Evolutionary conservation across 2,113 vertebrate genomes (phyloP), one percentile per base, ranked within the genome.

Genomic region (Lagopus muta): DNA sequence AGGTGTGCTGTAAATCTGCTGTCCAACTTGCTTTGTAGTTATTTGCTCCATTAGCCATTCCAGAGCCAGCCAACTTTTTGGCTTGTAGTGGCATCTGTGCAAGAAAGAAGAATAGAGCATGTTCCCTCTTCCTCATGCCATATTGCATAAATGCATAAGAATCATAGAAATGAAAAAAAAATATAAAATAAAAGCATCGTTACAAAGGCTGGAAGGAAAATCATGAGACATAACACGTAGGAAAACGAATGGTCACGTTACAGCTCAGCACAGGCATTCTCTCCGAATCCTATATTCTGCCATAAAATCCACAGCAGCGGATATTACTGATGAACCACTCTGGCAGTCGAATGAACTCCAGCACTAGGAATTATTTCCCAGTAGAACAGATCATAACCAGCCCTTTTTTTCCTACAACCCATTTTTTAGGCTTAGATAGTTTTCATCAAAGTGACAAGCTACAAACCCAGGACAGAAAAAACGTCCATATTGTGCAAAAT

Each of bases 201-300:
- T 61, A 48, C 64, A 70, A 88, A 92, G 65, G 60, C 54, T 94
- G 60, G 65, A 94, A 88, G 75, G 88, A 88, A 71, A 90, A 89
- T n/a, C 79, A 55, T 32, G 71, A 69, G 65, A 95, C 40, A 76
- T 32, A 91, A 38, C 34, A 86, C 60, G 65, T 3, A 70, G 54
- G 57, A 86, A 88, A 76, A 58, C 54, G 43, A 62, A 82, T 38
- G 62, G 34, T 65, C 71, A 90, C 87, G 69, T 76, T 70, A 64
- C 67, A 78, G 62, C 77, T 78, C 82, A 94, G 83, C 58, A 86
- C 64, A 94, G 38, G 54, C 2, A 18, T 16, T 40, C 52, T 75
- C 76, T 86, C 34, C 36, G 38, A 86, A 72, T 45, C 30, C 40
- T 64, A 16, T 38, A 76, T 64, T 57, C 79, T 86, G 58, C 20